Evolutionary conservation across 2,888 invertebrate species (phyloP).

Genomic region (Lasioglossum marginatum): DNA sequence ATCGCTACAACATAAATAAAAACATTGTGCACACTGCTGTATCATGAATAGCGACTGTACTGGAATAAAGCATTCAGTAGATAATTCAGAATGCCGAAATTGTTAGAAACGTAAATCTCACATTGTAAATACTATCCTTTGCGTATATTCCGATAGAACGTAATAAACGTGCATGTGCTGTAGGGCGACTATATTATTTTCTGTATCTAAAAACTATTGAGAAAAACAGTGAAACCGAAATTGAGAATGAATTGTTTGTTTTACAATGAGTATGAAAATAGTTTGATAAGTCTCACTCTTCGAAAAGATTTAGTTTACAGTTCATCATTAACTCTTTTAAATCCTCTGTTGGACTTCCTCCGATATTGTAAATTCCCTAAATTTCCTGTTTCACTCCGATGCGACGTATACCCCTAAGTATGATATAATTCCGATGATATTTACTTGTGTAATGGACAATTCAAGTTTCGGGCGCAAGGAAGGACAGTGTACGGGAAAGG

Average conservation of each 20-base stretch:
- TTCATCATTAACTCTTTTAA: too few species aligned
- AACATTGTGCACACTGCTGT: not conserved
- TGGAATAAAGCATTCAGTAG: not conserved
- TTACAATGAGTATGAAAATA: not conserved
- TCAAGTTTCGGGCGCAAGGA: too few species aligned
- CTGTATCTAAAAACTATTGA: not conserved
- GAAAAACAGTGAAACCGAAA: not conserved
- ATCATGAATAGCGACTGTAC: not conserved
- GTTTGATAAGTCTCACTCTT: too few species aligned
- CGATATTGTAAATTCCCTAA: too few species aligned
- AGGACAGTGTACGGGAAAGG: too few species aligned
- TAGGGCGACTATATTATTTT: not conserved
- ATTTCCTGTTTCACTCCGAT: too few species aligned
- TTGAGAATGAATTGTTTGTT: not conserved
- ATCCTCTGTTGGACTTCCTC: too few species aligned
- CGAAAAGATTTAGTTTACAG: too few species aligned
- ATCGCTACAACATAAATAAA: constrained; percentile 1
- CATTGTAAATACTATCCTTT: not conserved
- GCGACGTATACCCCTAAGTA: too few species aligned
- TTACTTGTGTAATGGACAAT: too few species aligned
- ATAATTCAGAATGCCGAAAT: not conserved
- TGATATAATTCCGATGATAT: too few species aligned
- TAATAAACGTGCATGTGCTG: not conserved
- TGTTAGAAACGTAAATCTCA: not conserved
- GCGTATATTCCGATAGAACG: not conserved